Evolutionary conservation across 2,113 vertebrate species (phyloP), one percentile per base, ranked within the genome.

Genomic region (Cynopterus brachyotis): DNA sequence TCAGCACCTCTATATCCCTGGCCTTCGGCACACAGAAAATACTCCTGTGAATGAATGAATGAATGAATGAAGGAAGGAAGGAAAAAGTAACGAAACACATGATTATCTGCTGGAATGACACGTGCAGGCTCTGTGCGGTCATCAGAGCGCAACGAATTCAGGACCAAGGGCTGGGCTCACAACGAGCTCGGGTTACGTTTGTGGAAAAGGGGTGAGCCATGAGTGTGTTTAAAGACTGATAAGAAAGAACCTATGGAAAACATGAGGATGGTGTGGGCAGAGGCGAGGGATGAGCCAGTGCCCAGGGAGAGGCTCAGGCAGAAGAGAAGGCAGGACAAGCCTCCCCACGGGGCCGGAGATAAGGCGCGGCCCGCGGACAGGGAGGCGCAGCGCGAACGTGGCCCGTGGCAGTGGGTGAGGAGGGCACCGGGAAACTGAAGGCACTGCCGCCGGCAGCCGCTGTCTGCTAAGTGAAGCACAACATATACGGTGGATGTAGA

Each of bases 301-400:
- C 24, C 35, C 2, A 30, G 69, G 72, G 50, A 81, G 60, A 30
- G 22, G 5, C 17, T 42, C 28, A 30, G 22, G 47, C n/a, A 26
- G 57, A 24, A 30, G 75, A 26, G 57, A 16, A n/a, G 75, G 73
- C 73, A 17, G 20, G 26, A 26, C n/a, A 13, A 7, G 8, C 22
- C 67, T 45, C 62, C 60, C 70, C 5, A 7, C 0, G 2, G 17
- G 80, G 57, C 69, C 0, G 13, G 6, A 35, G 53, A 26, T 0
- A 7, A 72, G 35, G 19, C 0, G 3, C 35, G 13, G 1, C 1
- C 47, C 0, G 0, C 1, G 3, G 28, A 57, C 70, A 92, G 72
- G n/a, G n/a, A n/a, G n/a, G 66, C 47, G 78, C 4, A 4, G 15
- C 15, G 70, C n/a, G 26, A 3, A 15, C 1, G 20, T 4, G 20